Base-by-base conservation (phyloP, 2,888 invertebrate species). In the Euspilapteryx auroguttella region DNA sequence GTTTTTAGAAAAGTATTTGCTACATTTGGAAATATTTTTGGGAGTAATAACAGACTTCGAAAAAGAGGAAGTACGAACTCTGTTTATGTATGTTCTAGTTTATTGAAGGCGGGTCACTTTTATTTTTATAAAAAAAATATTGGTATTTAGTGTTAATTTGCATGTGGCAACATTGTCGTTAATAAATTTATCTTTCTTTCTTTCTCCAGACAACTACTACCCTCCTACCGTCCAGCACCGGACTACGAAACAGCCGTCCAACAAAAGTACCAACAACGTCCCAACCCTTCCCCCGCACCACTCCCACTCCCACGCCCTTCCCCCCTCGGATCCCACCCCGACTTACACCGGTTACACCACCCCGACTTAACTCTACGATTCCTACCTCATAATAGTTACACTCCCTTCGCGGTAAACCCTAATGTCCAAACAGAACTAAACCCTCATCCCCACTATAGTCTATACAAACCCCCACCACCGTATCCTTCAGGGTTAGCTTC, bases 211-310 rank as follows among this genome's bases (percentile, higher is more conserved):
- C 86, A 87, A 10, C 77, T 91, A 37, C 57, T 91, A n/a, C 91
- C 92, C 0, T 85, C 86, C 0, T 92, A 92, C 55, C 81, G 95
- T 2, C 90, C 90, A 1, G 93, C 94, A 2, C 96, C 97, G 0
- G 95, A 95, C 65, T 97, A 97, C 59, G 94, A 95, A 52, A 92
- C 93, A 0, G 94, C 95, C 9, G 80, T 96, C 34, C 89, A 90
- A 52, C 87, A 90, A 45, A 92, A 92, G 53, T 88, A 89, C 58
- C 78, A 82, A 26, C 80, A 75, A 21, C 66, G 66, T 21, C 59
- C 57, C 38, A 37, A 52, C 7, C 33, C 33, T 21, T 43, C 32
- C 32, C 42, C 40, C 25, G 37, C 49, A 22, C n/a, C n/a, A n/a
- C n/a, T n/a, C n/a, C n/a, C n/a, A n/a, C n/a, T n/a, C n/a, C n/a